Evolutionary conservation across 1,140 invertebrate genomes (phyloP).

Genomic region (Hycleus phaleratus): DNA sequence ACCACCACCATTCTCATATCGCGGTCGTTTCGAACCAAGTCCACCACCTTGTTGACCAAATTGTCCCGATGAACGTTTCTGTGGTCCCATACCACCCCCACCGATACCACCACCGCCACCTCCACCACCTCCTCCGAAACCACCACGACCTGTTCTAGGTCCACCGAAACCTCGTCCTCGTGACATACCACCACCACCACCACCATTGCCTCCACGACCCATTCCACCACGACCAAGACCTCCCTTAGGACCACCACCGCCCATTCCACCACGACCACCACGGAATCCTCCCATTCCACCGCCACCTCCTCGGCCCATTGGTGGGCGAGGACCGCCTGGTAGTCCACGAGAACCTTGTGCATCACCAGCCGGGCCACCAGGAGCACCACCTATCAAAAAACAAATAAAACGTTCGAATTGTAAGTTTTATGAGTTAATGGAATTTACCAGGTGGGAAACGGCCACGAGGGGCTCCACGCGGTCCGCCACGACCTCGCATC

Average conservation of each 20-base stretch:
- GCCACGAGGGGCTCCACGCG: constrained; percentile 21
- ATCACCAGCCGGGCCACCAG: constrained; percentile 15
- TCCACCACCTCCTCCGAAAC: constrained; percentile 7
- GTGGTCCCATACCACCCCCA: constrained; percentile 3
- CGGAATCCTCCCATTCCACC: constrained; percentile 7
- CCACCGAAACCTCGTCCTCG: constrained; percentile 13
- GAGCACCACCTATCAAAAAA: constrained; percentile 11
- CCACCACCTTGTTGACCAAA: constrained; percentile 19
- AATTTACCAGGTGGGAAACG: constrained; percentile 18
- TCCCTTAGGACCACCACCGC: constrained; percentile 4
- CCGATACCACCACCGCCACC: constrained; percentile 12
- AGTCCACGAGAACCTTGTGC: constrained; percentile 9
- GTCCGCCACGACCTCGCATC: constrained; percentile 23
- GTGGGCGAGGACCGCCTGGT: constrained; percentile 15
- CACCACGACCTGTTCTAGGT: constrained; percentile 7
- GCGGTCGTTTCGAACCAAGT: constrained; percentile 21
- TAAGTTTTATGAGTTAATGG: not conserved
- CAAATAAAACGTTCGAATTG: not conserved
- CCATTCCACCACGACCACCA: not conserved
- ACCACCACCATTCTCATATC: constrained; percentile 22
- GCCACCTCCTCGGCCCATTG: constrained; percentile 17
- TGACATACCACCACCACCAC: constrained; percentile 10
- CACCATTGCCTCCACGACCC: constrained; percentile 11
- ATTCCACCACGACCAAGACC: constrained; percentile 2
- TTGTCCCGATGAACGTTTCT: constrained; percentile 16